Evolutionary conservation across 1,140 invertebrate species (phyloP), one percentile per base, ranked within the genome.

Genomic region (Periplaneta americana): DNA sequence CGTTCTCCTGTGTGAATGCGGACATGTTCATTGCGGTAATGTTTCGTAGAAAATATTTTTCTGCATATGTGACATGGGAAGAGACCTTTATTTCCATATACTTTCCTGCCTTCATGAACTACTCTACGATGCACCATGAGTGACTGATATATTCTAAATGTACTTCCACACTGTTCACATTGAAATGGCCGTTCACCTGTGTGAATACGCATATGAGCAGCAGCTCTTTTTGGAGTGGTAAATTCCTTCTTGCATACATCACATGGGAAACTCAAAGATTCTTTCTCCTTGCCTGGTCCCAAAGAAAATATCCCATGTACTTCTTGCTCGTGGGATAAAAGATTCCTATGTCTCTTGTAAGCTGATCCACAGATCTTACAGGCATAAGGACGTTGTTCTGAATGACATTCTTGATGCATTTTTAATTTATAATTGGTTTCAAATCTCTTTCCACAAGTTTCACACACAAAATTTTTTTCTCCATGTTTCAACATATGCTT

Each of bases 91-190:
- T 66, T 66, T 28, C 48, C 48, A 66, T 66, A 66, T n/a, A 66
- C 91, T 83, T 91, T 91, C 0, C 91, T 89, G 0, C 90, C 88
- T 57, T 91, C 91, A 84, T 94, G 93, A 0, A 93, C 92, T 78
- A 92, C 91, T 22, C 90, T 88, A 32, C 93, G 79, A 85, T 94
- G 93, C 28, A 91, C 87, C 10, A 89, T 89, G 28, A 93, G 85
- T 11, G 92, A 92, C 85, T 91, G 89, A 3, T 90, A 90, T 22
- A 93, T 90, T 32, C 92, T 88, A 86, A 95, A 96, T 81, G 92
- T 91, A 85, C 94, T 95, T 0, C 93, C 93, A 85, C 94, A 95
- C 2, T 93, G 86, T 82, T 92, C 91, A 85, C 95, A 96, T 34
- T 91, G 88, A 83, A 91, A 93, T 0, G 92, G 92, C 74, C 92